Percentiles rank a stretch among this genome's conserved stretches.
Conservation (phyloP, 2,888 invertebrate species). For the Cryptus viduatorius region DNA sequence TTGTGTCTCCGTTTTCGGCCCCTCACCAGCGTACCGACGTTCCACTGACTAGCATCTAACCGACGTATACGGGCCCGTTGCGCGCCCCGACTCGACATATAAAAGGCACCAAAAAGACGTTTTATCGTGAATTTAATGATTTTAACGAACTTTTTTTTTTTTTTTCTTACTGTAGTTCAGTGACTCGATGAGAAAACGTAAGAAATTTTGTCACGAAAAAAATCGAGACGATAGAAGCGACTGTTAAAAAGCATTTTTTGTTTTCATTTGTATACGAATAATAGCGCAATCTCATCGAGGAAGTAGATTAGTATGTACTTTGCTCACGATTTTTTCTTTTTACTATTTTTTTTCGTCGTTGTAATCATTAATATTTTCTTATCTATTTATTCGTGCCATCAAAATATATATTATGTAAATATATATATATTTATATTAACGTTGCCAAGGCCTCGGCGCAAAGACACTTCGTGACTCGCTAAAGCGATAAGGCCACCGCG, state of each 20-base stretch:
- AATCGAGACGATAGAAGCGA: slow-evolving; percentile 6
- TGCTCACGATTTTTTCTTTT: not conserved
- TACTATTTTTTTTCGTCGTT: not conserved
- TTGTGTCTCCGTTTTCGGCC: slow-evolving; percentile 55
- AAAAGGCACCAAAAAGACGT: slow-evolving; percentile 62
- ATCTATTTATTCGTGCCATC: slow-evolving; percentile 42
- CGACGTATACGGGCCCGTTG: slow-evolving; percentile 68
- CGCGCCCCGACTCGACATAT: slow-evolving; percentile 44
- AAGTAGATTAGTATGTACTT: slow-evolving; percentile 10
- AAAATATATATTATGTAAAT: slow-evolving; percentile 14
- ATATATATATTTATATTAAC: not conserved
- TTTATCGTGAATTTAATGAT: slow-evolving; percentile 23
- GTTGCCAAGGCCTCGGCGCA: slow-evolving; percentile 73
- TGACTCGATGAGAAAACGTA: slow-evolving; percentile 12
- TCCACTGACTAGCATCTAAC: slow-evolving; percentile 83
- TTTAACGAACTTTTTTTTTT: slow-evolving; percentile 18
- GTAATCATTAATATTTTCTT: slow-evolving; percentile 31
- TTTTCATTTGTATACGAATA: not conserved
- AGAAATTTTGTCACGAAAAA: not conserved
- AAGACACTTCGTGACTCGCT: slow-evolving; percentile 76
- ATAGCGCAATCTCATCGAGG: slow-evolving; percentile 5
- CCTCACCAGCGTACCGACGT: slow-evolving; percentile 70
- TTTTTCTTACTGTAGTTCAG: slow-evolving; percentile 10
- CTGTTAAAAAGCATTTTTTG: slow-evolving; percentile 6
- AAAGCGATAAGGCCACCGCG: slow-evolving; percentile 76